Conservation (phyloP, 2,113 vertebrate species). For the Agapornis roseicollis region DNA sequence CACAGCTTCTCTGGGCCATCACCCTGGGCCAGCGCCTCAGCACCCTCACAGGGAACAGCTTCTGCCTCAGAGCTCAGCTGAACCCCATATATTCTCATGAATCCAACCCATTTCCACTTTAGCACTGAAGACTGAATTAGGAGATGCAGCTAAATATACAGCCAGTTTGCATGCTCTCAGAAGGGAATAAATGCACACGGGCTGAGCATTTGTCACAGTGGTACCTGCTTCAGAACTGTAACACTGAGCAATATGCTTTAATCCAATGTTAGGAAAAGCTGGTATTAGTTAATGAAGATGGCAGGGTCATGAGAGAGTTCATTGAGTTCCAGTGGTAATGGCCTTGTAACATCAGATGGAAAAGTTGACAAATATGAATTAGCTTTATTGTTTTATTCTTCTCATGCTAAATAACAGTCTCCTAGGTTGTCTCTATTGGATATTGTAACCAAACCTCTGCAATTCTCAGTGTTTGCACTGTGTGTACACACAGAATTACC, state of each 20-base stretch:
- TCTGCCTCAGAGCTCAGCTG: not conserved
- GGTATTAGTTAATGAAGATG: not conserved
- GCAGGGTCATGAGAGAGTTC: not conserved
- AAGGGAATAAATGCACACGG: slow-evolving; percentile 38
- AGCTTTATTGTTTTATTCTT: not conserved
- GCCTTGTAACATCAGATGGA: not conserved
- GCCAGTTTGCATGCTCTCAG: not conserved
- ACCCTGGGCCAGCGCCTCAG: too few relatives aligned
- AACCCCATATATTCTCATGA: not conserved
- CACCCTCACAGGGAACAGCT: not conserved
- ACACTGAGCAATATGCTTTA: not conserved
- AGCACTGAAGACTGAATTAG: not conserved
- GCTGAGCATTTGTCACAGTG: not conserved
- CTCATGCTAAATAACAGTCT: not conserved
- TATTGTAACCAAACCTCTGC: not conserved
- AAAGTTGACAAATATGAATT: not conserved
- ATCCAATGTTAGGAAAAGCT: not conserved
- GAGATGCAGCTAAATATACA: slow-evolving; percentile 14
- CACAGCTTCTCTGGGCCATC: too few relatives aligned
- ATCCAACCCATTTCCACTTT: not conserved
- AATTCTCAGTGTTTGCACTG: not conserved
- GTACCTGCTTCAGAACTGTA: not conserved
- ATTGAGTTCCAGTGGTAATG: not conserved
- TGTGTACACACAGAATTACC: not conserved
- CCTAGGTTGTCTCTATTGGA: not conserved